Evolutionary conservation across 2,797 vertebrate species (phyloP).

Genomic region (Muscicapa striata): DNA sequence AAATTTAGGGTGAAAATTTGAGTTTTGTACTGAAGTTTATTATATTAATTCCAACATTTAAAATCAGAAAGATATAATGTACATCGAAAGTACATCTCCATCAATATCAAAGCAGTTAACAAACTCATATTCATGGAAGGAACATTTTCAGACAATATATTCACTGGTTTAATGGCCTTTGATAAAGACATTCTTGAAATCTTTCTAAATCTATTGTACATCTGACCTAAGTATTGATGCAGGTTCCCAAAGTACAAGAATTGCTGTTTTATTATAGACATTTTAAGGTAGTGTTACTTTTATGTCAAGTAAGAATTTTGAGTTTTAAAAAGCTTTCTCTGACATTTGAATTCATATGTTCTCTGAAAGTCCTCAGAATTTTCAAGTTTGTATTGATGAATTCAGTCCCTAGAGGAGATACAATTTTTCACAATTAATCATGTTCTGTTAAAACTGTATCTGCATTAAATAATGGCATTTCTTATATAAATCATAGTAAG

Average conservation of each 20-base stretch:
- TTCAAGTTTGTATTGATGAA: background rate
- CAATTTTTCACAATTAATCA: constrained; percentile 52
- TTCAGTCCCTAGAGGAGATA: constrained; percentile 24
- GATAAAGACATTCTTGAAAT: background rate
- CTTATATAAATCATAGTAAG: constrained; percentile 31
- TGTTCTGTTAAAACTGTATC: constrained; percentile 3
- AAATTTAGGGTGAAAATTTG: background rate
- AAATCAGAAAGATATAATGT: background rate
- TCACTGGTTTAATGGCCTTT: background rate
- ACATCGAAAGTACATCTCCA: background rate
- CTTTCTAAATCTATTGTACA: background rate
- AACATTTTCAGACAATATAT: background rate
- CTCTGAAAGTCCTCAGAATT: background rate
- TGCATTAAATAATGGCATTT: constrained; percentile 44
- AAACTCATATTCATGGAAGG: background rate
- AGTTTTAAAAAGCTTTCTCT: background rate
- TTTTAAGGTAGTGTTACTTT: background rate
- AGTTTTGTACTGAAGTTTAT: background rate
- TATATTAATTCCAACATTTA: background rate
- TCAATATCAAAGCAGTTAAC: background rate
- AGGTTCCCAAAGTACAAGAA: background rate
- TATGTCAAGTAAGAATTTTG: background rate
- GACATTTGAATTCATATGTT: background rate
- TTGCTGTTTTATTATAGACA: background rate
- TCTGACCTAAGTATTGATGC: background rate